These are phyloP conservation scores for Agapornis roseicollis DNA, from an alignment of 2,113 vertebrate genomes.

Conservation along the genomic window DNA sequence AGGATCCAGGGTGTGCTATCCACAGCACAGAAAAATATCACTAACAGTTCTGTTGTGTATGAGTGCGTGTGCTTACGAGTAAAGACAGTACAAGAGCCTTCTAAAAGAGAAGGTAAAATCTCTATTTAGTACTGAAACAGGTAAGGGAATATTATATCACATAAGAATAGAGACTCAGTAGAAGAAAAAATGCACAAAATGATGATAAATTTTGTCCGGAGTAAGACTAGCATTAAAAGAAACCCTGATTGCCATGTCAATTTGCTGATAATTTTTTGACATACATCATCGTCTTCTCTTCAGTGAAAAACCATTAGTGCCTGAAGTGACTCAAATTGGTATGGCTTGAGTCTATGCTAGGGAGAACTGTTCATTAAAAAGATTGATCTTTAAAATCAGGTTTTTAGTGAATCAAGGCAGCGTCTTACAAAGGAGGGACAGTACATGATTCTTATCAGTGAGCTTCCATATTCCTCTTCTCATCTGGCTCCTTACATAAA, in stretches of 20 bases:
- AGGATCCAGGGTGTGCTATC: not conserved
- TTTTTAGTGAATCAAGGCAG: not conserved
- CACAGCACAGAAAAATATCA: not conserved
- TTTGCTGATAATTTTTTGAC: conserved; percentile 10
- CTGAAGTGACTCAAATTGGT: not conserved
- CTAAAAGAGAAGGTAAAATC: not conserved
- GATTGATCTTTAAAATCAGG: not conserved
- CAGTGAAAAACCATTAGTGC: not conserved
- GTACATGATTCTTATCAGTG: not conserved
- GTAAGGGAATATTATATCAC: not conserved
- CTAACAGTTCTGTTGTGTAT: not conserved
- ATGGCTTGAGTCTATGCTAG: not conserved
- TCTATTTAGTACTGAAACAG: not conserved
- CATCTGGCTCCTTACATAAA: not conserved
- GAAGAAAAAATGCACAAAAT: not conserved
- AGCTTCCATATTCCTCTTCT: not conserved
- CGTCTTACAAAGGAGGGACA: not conserved
- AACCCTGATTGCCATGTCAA: not conserved
- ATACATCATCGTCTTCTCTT: not conserved
- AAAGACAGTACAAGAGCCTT: not conserved
- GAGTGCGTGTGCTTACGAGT: not conserved
- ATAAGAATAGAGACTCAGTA: not conserved
- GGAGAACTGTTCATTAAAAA: not conserved
- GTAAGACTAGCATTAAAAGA: not conserved
- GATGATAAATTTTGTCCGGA: not conserved